Percentiles rank a stretch among this genome's conserved stretches.
phyloP scores from a whole-genome alignment of 2,888 invertebrate species.

The Parthenolecanium corni region DNA sequence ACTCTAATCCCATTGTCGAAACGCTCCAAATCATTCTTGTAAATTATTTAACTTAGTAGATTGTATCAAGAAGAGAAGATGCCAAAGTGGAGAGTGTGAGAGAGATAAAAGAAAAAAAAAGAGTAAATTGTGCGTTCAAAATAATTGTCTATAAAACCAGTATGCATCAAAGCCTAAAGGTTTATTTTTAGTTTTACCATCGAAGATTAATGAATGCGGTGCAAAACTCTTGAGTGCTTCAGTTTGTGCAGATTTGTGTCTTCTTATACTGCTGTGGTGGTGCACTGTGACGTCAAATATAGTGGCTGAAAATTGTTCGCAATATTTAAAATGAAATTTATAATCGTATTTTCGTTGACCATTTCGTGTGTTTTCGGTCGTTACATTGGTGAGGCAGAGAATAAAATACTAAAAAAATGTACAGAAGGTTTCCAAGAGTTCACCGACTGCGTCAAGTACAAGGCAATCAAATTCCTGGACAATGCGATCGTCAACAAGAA shows the following conservation, averaged over 20 bases:
- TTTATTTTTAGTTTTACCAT: constrained; percentile 5
- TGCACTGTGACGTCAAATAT: background rate
- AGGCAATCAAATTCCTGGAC: constrained; percentile 14
- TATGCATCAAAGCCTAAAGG: background rate
- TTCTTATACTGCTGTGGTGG: background rate
- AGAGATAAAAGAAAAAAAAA: background rate
- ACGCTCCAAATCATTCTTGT: constrained; percentile 19
- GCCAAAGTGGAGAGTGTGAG: background rate
- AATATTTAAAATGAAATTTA: background rate
- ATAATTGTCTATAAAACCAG: constrained; percentile 10
- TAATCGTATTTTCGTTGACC: constrained; percentile 7
- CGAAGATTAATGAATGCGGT: background rate
- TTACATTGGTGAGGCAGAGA: constrained; percentile 13
- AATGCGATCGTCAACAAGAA: constrained; percentile 11
- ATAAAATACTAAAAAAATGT: constrained; percentile 28
- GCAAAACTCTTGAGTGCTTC: background rate
- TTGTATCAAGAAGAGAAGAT: constrained; percentile 19
- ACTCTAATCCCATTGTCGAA: background rate
- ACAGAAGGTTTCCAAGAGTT: constrained; percentile 31
- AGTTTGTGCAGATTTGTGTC: background rate
- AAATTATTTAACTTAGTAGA: constrained; percentile 26
- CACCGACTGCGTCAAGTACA: constrained; percentile 23
- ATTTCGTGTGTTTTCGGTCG: constrained; percentile 22
- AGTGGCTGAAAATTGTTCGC: background rate
- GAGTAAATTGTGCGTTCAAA: background rate